A percentile compares a stretch with the other conserved stretches of the same genome.
These are phyloP conservation scores for Scaptomyza cyrtandrae DNA, from an alignment of 2,888 invertebrate genomes.

Conservation along the genomic window DNA sequence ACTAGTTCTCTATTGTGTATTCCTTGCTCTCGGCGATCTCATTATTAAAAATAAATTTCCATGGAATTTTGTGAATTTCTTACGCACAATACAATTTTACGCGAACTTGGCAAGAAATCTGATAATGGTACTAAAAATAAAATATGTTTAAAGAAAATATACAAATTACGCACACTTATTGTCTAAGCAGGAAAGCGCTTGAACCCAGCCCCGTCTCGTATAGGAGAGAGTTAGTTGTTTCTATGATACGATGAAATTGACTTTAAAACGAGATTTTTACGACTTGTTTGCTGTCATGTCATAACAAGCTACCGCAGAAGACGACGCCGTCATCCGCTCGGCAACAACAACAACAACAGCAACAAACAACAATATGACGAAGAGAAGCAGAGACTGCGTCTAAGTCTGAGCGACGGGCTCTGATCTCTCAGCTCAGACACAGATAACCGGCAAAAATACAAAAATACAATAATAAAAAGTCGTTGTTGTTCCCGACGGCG, in stretches of 20 bases:
- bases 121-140: background rate
- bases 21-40: slow-evolving; percentile 12
- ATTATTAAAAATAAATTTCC: slow-evolving; percentile 24
- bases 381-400: slow-evolving; percentile 17
- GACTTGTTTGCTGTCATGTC: slow-evolving; percentile 76
- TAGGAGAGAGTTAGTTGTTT: slow-evolving; percentile 13
- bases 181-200: slow-evolving; percentile 36
- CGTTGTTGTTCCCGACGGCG: slow-evolving; percentile 36
- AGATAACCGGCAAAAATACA: slow-evolving; percentile 64
- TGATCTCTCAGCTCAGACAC: slow-evolving; percentile 22
- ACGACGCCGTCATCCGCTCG: slow-evolving; percentile 24
- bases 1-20: slow-evolving; percentile 50
- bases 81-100: slow-evolving; percentile 10
- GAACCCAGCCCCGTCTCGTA: slow-evolving; percentile 16
- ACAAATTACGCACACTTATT: slow-evolving; percentile 3
- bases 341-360: slow-evolving; percentile 4
- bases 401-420: slow-evolving; percentile 25
- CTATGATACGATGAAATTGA: slow-evolving; percentile 29
- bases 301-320: slow-evolving; percentile 58
- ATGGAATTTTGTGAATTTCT: slow-evolving; percentile 35
- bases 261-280: slow-evolving; percentile 64
- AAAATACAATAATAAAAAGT: slow-evolving; percentile 20
- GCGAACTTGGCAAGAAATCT: background rate
- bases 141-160: background rate
- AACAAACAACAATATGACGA: slow-evolving; percentile 22